Evolutionary conservation across 2,888 invertebrate genomes (phyloP), one percentile per base, ranked within the genome.

Genomic region (Caenorhabditis auriculariae): DNA sequence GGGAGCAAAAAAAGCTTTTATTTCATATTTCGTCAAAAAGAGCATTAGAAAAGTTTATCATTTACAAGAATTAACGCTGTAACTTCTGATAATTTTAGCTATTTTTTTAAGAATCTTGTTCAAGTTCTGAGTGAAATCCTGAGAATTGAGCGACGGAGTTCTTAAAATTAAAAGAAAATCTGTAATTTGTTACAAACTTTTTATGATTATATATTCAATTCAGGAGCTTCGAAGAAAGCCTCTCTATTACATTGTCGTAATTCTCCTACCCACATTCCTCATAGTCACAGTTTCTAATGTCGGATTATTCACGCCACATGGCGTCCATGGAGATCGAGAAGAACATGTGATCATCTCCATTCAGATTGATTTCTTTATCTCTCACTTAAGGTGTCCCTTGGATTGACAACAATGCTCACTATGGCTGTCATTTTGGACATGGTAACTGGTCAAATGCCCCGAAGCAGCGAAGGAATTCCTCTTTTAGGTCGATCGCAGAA

Each of bases 401-500:
- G 73, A 7, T 54, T 71, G n/a, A 73, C 73, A 7, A 73, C 73
- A 7, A 67, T 73, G 60, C 67, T 73, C 17, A 73, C 73, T 24
- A 73, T 73, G 73, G 66, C 70, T 19, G 73, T 73, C 32, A 73
- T 73, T 38, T 53, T 73, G 42, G 73, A 73, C 38, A 73, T 73
- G 70, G 70, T 73, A 3, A 63, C 73, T 0, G 62, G 63, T 7
- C 69, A 69, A 50, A 73, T 73, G 73, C 73, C 73, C 4, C 65
- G 69, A 39, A 71, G 70, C 56, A 49, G 56, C 17, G 73, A 70
- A 42, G 73, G 73, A 54, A 60, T 73, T 26, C 73, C 73, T 0
- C 26, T 73, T 1, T 41, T 73, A 38, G 73, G 73, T 68, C 19
- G 3, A 19, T 37, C 12, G 1, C 17, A 12, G 1, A 1, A 2